Conservation (phyloP, 1,140 invertebrate genomes). For the Helicorthomorpha holstii region DNA sequence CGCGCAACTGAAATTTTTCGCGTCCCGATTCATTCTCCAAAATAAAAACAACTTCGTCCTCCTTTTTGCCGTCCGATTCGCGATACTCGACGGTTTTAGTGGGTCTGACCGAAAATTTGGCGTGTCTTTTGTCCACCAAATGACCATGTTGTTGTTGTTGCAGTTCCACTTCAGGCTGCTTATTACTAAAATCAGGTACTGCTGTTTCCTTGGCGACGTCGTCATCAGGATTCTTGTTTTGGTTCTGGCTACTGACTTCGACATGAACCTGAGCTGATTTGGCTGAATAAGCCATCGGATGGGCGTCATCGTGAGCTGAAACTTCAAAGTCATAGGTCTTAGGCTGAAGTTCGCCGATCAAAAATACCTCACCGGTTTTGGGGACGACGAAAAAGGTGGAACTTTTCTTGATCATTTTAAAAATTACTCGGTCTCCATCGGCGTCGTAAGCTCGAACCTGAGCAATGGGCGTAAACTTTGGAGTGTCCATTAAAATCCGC, state of each 20-base stretch:
- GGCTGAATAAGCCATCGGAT: constrained; percentile 44
- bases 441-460: constrained; percentile 62
- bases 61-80: constrained; percentile 71
- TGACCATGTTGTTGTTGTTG: constrained; percentile 23
- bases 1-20: constrained; percentile 81
- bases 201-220: constrained; percentile 29
- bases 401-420: constrained; percentile 54
- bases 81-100: constrained; percentile 83
- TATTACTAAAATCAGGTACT: constrained; percentile 14
- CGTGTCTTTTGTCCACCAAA: constrained; percentile 53
- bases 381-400: constrained; percentile 70
- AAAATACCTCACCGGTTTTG: constrained; percentile 71
- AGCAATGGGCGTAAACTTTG: constrained; percentile 58
- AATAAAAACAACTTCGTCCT: constrained; percentile 72
- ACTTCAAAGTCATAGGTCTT: constrained; percentile 38
- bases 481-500: constrained; percentile 37
- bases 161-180: neutral
- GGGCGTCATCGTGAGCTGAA: constrained; percentile 60
- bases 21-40: constrained; percentile 78
- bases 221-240: constrained; percentile 12
- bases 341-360: constrained; percentile 46
- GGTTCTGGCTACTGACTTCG: constrained; percentile 39
- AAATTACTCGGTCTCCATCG: constrained; percentile 71
- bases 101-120: constrained; percentile 69
- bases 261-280: constrained; percentile 53